These are phyloP conservation scores for Brachystomella parvula DNA, from an alignment of 1,140 invertebrate species.

Conservation along the genomic window DNA sequence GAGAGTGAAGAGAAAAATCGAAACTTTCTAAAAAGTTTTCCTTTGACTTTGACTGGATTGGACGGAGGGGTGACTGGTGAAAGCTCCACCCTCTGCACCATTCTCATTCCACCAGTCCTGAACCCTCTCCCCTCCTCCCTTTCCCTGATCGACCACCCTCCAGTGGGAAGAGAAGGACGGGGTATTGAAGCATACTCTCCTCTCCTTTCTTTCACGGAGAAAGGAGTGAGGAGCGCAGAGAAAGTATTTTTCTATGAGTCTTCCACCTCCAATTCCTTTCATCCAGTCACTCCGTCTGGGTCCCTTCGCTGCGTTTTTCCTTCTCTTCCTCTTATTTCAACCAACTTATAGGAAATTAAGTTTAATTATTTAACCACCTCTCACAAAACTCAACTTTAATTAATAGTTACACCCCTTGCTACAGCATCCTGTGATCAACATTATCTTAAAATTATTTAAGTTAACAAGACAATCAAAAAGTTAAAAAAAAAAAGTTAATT, in stretches of 20 bases:
- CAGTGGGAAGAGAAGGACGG: not conserved
- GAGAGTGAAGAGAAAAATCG: not conserved
- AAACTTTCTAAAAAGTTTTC: not conserved
- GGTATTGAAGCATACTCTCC: too few relatives aligned
- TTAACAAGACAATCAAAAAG: too few relatives aligned
- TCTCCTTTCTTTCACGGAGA: too few relatives aligned
- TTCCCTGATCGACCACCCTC: slow-evolving; percentile 24
- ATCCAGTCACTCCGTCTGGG: not conserved
- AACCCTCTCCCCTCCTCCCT: slow-evolving; percentile 14
- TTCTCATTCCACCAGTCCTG: slow-evolving; percentile 23
- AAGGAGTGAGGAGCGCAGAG: not conserved
- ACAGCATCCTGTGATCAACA: not conserved
- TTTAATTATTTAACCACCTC: too few relatives aligned
- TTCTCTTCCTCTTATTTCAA: not conserved
- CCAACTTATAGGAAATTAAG: too few relatives aligned
- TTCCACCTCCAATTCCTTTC: not conserved
- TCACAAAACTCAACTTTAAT: too few relatives aligned
- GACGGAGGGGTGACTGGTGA: not conserved
- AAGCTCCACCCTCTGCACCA: slow-evolving; percentile 34
- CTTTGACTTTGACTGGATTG: not conserved
- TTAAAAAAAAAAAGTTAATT: too few relatives aligned
- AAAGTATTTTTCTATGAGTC: not conserved
- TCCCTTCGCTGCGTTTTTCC: not conserved
- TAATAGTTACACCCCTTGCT: not conserved
- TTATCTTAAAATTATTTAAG: not conserved